Percentiles rank a stretch among this genome's conserved stretches.
Evolutionary conservation across 1,140 invertebrate genomes (phyloP).

Genomic region (Drosophila rufa): DNA sequence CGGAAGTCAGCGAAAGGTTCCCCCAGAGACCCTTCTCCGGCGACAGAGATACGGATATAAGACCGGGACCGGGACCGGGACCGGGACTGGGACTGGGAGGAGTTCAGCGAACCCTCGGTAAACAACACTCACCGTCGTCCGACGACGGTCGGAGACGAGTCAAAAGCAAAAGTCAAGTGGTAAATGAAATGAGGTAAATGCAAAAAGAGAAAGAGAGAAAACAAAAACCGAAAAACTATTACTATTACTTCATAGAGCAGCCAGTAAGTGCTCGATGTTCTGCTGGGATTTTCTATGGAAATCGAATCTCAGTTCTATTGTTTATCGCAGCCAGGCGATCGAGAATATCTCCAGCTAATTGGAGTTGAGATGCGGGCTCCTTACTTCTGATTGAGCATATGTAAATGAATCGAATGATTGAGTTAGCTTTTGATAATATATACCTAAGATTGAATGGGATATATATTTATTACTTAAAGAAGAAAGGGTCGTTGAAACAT

Average conservation of each 20-base stretch:
- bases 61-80: background rate
- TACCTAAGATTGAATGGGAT: background rate
- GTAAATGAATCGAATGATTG: constrained; percentile 20
- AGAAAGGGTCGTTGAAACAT: no score
- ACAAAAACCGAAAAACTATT: no score
- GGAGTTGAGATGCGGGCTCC: constrained; percentile 19
- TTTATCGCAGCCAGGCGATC: constrained; percentile 6
- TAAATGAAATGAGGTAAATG: constrained; percentile 61
- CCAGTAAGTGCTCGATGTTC: no score
- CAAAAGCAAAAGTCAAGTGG: constrained; percentile 67
- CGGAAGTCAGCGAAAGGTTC: constrained; percentile 82
- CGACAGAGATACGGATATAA: constrained; percentile 16
- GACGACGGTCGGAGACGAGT: constrained; percentile 1
- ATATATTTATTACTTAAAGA: background rate
- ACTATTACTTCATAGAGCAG: no score
- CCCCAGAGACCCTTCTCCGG: constrained; percentile 38
- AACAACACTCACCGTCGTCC: constrained; percentile 20
- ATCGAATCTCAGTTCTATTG: constrained; percentile 40
- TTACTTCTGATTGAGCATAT: constrained; percentile 15
- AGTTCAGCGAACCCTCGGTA: constrained; percentile 55
- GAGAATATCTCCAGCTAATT: constrained; percentile 23
- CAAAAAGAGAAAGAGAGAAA: constrained; percentile 32
- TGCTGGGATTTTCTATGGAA: constrained; percentile 34
- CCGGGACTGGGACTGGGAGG: background rate
- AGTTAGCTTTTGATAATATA: background rate